Evolutionary conservation across 2,797 vertebrate genomes (phyloP).

Genomic region (Schizothorax lantsangensis): DNA sequence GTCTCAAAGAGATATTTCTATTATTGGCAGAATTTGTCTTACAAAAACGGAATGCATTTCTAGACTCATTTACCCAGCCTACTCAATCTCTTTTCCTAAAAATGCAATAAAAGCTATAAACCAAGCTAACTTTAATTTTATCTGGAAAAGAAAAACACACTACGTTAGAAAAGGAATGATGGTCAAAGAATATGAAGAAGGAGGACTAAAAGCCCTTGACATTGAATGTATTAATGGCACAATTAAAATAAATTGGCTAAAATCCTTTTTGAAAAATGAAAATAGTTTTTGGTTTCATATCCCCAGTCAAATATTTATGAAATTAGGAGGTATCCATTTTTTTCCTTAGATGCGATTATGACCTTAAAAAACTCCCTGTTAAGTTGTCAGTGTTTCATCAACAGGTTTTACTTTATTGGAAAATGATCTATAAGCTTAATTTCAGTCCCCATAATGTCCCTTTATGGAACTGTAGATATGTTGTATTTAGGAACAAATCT

Average conservation of each 20-base stretch:
- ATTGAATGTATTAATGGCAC: conserved; percentile 7
- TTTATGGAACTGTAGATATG: too few species aligned
- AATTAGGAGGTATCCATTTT: neutral
- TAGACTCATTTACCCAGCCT: neutral
- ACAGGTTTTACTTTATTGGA: neutral
- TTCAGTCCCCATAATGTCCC: neutral
- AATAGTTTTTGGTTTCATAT: neutral
- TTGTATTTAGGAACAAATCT: neutral
- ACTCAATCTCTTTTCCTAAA: neutral
- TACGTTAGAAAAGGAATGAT: conserved; percentile 11
- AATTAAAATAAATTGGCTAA: neutral
- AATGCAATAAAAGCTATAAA: neutral
- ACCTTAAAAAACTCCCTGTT: too few species aligned
- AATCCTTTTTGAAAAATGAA: conserved; percentile 2
- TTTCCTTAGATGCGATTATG: neutral
- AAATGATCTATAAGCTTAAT: neutral
- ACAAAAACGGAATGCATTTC: conserved; percentile 12
- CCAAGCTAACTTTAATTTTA: too few species aligned
- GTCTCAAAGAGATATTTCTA: neutral
- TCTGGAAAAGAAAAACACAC: too few species aligned
- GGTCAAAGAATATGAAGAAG: neutral
- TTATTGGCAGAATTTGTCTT: neutral
- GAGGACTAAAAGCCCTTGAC: conserved; percentile 1
- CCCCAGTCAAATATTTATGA: neutral
- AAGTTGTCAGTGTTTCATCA: too few species aligned